Percentiles rank a stretch among this genome's conserved stretches.
phyloP scores from a whole-genome alignment of 1,140 invertebrate genomes.

The Sycophila sp. region DNA sequence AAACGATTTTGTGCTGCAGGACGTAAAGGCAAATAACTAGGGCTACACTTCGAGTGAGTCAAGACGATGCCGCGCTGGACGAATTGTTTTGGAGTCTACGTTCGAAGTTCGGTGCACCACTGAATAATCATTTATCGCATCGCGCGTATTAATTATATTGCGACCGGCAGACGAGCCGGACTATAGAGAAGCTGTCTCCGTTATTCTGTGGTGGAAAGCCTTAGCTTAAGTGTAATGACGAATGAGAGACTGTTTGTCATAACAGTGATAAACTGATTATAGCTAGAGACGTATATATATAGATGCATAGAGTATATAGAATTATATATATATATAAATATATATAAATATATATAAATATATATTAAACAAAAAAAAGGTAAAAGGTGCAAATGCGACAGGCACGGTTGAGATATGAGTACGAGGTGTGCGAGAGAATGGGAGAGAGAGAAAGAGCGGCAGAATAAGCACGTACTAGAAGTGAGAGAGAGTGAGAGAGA shows the following conservation, averaged over 20 bases:
- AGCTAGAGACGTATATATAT: neutral
- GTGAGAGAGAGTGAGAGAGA: conserved; percentile 4
- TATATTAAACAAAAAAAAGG: neutral
- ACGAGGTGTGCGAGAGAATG: conserved; percentile 1
- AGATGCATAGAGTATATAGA: neutral
- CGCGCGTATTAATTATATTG: no score
- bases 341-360: neutral
- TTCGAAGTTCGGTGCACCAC: conserved; percentile 39
- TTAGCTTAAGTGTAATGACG: conserved; percentile 18
- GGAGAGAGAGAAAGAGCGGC: neutral
- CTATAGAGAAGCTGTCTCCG: conserved; percentile 51
- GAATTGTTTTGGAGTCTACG: conserved; percentile 57
- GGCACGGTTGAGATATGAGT: conserved; percentile 6
- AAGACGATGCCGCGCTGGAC: conserved; percentile 45
- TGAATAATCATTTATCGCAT: conserved; percentile 14
- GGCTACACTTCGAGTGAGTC: conserved; percentile 58
- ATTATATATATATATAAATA: neutral
- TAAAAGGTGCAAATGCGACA: conserved; percentile 24
- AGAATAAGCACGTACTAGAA: neutral
- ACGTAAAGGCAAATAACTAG: conserved; percentile 63
- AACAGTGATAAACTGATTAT: conserved; percentile 38
- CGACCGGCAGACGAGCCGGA: no score
- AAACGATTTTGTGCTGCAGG: conserved; percentile 61
- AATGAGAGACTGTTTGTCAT: conserved; percentile 37
- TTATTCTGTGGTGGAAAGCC: conserved; percentile 62